Evolutionary conservation across 2,797 vertebrate species (phyloP).

Genomic region (Phoeniculus purpureus): DNA sequence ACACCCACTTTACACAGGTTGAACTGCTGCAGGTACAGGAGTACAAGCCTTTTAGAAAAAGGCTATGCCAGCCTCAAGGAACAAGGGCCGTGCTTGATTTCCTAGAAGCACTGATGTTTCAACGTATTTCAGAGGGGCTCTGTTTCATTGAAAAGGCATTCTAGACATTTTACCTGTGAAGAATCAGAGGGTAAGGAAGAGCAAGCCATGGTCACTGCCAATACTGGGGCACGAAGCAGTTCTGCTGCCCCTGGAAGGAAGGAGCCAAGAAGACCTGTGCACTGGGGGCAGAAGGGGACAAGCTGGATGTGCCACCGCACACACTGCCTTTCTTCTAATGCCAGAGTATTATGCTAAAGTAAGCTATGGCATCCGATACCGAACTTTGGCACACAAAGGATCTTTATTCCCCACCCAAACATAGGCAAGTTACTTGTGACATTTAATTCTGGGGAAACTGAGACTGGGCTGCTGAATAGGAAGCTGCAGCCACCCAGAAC

Average conservation of each 20-base stretch:
- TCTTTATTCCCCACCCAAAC: not conserved
- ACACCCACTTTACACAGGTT: no score
- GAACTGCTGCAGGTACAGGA: not conserved
- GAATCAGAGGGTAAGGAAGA: not conserved
- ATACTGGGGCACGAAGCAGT: not conserved
- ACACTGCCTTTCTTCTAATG: not conserved
- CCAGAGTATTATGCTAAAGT: not conserved
- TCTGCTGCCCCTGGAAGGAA: not conserved
- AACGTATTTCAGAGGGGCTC: accelerated
- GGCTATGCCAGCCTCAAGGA: not conserved
- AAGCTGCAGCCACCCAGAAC: not conserved
- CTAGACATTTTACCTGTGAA: not conserved
- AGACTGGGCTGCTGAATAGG: not conserved
- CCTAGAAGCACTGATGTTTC: not conserved
- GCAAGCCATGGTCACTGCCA: accelerated
- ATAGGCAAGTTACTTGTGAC: accelerated
- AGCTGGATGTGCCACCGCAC: not conserved
- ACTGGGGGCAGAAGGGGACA: no score
- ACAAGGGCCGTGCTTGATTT: accelerated
- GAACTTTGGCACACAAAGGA: not conserved
- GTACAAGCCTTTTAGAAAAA: accelerated
- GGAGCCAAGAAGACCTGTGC: not conserved
- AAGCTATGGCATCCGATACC: not conserved
- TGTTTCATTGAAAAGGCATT: not conserved
- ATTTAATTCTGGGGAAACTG: not conserved